Percentiles rank a stretch among this genome's conserved stretches.
Evolutionary conservation across 2,888 invertebrate genomes (phyloP).

Genomic region (Notodonta ziczac): DNA sequence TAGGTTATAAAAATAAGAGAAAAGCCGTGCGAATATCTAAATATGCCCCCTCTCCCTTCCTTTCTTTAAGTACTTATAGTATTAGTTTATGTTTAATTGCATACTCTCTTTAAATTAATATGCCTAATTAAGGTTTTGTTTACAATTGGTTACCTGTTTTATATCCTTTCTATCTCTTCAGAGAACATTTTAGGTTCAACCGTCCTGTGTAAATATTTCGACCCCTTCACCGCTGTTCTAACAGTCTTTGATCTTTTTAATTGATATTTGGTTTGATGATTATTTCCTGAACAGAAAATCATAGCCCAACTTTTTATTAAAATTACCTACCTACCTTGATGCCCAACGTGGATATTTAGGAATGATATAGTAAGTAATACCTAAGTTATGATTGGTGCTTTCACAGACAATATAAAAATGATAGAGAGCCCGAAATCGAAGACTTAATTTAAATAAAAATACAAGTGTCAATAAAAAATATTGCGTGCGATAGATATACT

Average conservation of each 20-base stretch:
- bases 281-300: conserved; percentile 36
- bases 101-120: conserved; percentile 17
- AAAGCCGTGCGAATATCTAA: too few relatives aligned
- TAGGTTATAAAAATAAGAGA: too few relatives aligned
- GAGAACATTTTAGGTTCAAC: conserved; percentile 46
- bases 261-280: conserved; percentile 55
- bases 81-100: background rate
- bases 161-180: conserved; percentile 43
- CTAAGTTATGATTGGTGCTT: too few relatives aligned
- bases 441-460: too few relatives aligned
- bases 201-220: conserved; percentile 49
- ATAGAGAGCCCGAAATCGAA: too few relatives aligned
- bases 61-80: too few relatives aligned
- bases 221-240: conserved; percentile 52
- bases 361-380: too few relatives aligned
- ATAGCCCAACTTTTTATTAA: background rate
- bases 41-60: too few relatives aligned
- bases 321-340: background rate
- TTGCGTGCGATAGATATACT: too few relatives aligned
- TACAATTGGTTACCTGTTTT: conserved; percentile 26
- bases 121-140: conserved; percentile 27
- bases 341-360: too few relatives aligned
- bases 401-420: too few relatives aligned
- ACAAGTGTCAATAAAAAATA: too few relatives aligned
- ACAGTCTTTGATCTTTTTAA: conserved; percentile 61